Evolutionary conservation across 2,113 vertebrate genomes (phyloP).

Genomic region (Porphyrio hochstetteri): DNA sequence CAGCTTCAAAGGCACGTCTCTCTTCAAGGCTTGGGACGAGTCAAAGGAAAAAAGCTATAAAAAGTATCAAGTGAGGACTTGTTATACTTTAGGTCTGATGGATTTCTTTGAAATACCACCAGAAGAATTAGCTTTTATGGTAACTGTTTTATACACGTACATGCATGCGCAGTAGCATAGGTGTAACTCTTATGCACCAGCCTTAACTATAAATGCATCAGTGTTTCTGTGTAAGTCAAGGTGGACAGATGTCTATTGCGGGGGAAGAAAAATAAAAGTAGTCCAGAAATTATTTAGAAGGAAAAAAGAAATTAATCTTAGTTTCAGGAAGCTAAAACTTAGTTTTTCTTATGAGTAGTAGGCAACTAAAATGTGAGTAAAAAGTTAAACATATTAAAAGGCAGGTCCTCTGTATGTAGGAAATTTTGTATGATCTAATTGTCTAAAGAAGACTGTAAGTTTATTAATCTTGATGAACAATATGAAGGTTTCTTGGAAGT

Average conservation of each 20-base stretch:
- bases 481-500: not conserved
- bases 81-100: not conserved
- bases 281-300: not conserved
- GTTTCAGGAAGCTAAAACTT: not conserved
- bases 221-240: not conserved
- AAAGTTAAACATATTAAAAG: not conserved
- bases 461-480: not conserved
- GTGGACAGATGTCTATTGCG: not conserved
- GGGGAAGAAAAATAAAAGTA: not conserved
- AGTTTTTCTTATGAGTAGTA: not conserved
- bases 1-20: not conserved
- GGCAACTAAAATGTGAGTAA: not conserved
- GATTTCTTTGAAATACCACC: not conserved
- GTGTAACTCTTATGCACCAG: not conserved
- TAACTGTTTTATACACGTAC: not conserved
- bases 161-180: not conserved
- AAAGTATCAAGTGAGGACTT: not conserved
- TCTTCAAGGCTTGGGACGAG: not conserved
- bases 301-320: not conserved
- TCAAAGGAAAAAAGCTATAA: not conserved
- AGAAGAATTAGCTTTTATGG: not conserved
- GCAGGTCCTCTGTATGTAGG: not conserved
- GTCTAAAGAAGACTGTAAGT: not conserved
- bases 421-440: not conserved
- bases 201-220: not conserved